phyloP scores from a whole-genome alignment of 2,888 invertebrate genomes.

The Xanthia togata region DNA sequence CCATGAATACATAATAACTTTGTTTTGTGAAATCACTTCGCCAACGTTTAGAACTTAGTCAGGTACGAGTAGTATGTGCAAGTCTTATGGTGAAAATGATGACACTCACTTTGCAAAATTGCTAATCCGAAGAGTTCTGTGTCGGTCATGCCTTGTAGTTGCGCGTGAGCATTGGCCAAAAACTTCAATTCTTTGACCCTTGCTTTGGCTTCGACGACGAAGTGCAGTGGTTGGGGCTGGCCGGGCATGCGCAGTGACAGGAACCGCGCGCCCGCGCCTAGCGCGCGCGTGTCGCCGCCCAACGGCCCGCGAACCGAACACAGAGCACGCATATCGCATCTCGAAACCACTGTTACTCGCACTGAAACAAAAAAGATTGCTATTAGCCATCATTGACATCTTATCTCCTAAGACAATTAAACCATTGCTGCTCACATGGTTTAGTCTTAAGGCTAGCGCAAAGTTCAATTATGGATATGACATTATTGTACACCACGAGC shows the following conservation, averaged over 20 bases:
- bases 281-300: conserved; percentile 93
- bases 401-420: background rate
- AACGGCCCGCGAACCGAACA: conserved; percentile 96
- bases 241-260: conserved; percentile 92
- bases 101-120: conserved; percentile 93
- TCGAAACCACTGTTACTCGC: conserved; percentile 88
- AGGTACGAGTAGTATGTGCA: conserved; percentile 48
- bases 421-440: background rate
- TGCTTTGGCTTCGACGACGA: conserved; percentile 94
- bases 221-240: conserved; percentile 87
- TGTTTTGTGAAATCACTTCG: conserved; percentile 73
- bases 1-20: conserved; percentile 75
- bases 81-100: conserved; percentile 31
- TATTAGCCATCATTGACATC: background rate
- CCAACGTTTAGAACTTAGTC: conserved; percentile 67
- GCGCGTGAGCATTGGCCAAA: conserved; percentile 95
- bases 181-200: conserved; percentile 95
- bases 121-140: conserved; percentile 96
- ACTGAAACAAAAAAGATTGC: conserved; percentile 77
- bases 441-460: background rate
- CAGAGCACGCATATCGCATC: conserved; percentile 93
- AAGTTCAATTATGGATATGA: background rate
- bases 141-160: conserved; percentile 95
- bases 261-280: conserved; percentile 92
- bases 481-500: background rate